phyloP scores from a whole-genome alignment of 2,888 invertebrate genomes.

The Sphaerophoria taeniata region DNA sequence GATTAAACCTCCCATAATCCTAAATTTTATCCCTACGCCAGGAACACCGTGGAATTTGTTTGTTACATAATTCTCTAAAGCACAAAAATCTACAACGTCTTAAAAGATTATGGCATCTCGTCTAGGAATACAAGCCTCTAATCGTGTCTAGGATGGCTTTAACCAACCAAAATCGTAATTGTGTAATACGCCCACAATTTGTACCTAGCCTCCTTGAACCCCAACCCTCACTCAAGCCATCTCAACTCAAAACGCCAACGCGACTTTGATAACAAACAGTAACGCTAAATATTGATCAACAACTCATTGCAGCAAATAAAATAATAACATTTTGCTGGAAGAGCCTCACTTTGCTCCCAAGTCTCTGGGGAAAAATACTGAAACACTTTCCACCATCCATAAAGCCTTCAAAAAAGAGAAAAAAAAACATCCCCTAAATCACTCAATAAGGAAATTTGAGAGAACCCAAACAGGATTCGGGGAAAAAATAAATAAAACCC shows the following conservation, averaged over 20 bases:
- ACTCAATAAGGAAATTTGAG: conserved; percentile 39
- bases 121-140: conserved; percentile 2
- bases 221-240: background rate
- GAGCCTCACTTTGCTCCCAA: background rate
- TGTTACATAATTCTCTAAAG: conserved; percentile 3
- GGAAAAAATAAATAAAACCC: conserved; percentile 23
- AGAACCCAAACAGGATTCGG: conserved; percentile 37
- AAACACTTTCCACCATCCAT: conserved; percentile 2
- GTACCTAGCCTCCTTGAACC: background rate
- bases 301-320: conserved; percentile 45
- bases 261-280: background rate
- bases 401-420: background rate
- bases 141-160: conserved; percentile 3
- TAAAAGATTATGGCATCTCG: conserved; percentile 7
- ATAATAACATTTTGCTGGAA: conserved; percentile 21
- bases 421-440: conserved; percentile 23
- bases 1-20: no score
- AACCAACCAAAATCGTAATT: background rate
- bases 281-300: conserved; percentile 33
- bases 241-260: background rate
- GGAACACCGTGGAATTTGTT: background rate
- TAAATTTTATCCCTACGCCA: no score
- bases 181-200: background rate
- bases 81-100: conserved; percentile 11
- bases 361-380: conserved; percentile 10